These are phyloP conservation scores for Macquaria australasica DNA, from an alignment of 2,113 vertebrate species.

Conservation along the genomic window DNA sequence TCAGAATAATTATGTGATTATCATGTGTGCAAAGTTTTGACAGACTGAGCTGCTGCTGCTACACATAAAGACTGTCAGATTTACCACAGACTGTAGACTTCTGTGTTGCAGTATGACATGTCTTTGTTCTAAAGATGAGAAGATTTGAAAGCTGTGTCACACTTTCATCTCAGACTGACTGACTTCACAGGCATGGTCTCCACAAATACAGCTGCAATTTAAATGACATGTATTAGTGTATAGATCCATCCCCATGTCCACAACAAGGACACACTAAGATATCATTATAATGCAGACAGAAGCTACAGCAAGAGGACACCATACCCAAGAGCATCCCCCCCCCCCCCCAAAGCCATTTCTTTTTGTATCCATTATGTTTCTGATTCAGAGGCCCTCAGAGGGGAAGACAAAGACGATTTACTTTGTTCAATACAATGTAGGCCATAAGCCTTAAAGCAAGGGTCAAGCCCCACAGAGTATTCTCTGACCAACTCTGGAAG, in stretches of 20 bases:
- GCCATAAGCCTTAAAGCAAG: slow-evolving; percentile 76
- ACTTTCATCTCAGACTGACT: slow-evolving; percentile 58
- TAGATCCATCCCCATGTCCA: slow-evolving; percentile 23
- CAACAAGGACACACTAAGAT: slow-evolving; percentile 28
- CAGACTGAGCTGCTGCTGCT: not conserved
- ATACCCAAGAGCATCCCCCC: slow-evolving; percentile 52
- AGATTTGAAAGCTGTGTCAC: slow-evolving; percentile 52
- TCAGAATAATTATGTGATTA: not conserved
- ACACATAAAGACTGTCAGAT: slow-evolving; percentile 13
- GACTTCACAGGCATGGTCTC: slow-evolving; percentile 43
- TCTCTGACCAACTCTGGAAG: slow-evolving; percentile 64
- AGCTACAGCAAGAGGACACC: slow-evolving; percentile 32
- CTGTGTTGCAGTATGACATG: slow-evolving; percentile 32
- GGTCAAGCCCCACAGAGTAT: slow-evolving; percentile 72
- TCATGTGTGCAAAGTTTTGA: not conserved
- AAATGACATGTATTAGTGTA: slow-evolving; percentile 25
- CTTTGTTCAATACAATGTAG: slow-evolving; percentile 76
- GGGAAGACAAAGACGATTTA: slow-evolving; percentile 75
- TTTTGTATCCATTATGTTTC: slow-evolving; percentile 71
- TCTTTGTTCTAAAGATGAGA: slow-evolving; percentile 68
- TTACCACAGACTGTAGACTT: slow-evolving; percentile 17
- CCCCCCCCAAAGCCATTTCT: slow-evolving; percentile 45
- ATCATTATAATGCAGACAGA: slow-evolving; percentile 50
- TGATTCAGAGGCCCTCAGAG: slow-evolving; percentile 60
- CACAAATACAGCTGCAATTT: slow-evolving; percentile 29